Base-by-base conservation (phyloP, 2,888 invertebrate species). In the Ashinkailepas kermadecensis region DNA sequence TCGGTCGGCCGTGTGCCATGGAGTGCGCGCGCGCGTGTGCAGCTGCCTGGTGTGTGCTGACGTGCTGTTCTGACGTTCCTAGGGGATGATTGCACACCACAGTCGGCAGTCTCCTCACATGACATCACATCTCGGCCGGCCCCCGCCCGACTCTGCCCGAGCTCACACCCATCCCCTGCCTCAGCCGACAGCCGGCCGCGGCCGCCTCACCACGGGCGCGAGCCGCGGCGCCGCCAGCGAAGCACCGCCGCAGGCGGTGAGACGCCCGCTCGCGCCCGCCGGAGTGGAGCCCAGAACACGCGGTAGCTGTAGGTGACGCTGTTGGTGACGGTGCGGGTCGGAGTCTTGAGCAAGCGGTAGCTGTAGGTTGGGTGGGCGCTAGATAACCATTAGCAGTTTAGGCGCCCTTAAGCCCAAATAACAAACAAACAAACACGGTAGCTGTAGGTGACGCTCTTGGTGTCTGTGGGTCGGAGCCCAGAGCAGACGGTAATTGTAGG, bases 41-140 rank as follows among this genome's bases (percentile, higher is more conserved):
- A n/a, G 65, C 18, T 23, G 65, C 23, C 18, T 21, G 74, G 74
- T 56, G 74, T 3, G 10, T 21, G 74, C 56, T 74, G 74, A 74
- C 74, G 74, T 21, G 56, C 74, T 74, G 74, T 74, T 74, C 74
- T 74, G 54, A 21, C 74, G 54, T 74, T 74, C 15, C 21, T 74
- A 74, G 74, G 74, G 74, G 74, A 54, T 74, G 74, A 74, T 18
- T 56, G 56, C 21, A 21, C 12, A 9, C 74, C 74, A 74, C 74
- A 21, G 74, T 56, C 56, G n/a, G 74, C 74, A 59, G 12, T 74
- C 18, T 56, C 74, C 74, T 39, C 39, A 39, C 39, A 39, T 39
- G 39, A 39, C 39, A 21, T 54, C 74, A 56, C 74, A 54, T 54
- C 54, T 25, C 21, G 54, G 9, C 74, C 15, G 21, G 21, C 74